Base-by-base conservation (phyloP, 2,888 invertebrate genomes). In the Eumacrocentrus americanus region DNA sequence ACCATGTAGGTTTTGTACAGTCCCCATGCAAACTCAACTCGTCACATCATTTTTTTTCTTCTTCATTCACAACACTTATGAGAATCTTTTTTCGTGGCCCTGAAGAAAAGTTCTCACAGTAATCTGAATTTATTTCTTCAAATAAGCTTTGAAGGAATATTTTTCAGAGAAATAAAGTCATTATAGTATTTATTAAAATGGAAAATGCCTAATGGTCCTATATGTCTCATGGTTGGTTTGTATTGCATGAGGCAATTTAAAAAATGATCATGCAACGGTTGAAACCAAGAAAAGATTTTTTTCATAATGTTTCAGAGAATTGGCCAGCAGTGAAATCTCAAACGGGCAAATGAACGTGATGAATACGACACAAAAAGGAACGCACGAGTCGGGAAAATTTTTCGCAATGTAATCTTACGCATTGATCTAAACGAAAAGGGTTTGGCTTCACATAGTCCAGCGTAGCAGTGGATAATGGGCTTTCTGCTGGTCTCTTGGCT, bases 391-490 rank as follows among this genome's bases (percentile, higher is more conserved):
- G 64, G 12, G 37, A 67, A 67, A 71, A 71, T 69, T 76, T 75
- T 80, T 77, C 73, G 80, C 79, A 74, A 78, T 77, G 79, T 78
- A 80, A 80, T 80, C 80, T 80, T 78, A 66, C 77, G 77, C 72
- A 78, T 78, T 79, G 76, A 78, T 79, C 76, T 78, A 66, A 58
- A 65, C 67, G 70, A 72, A 77, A 73, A 75, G 80, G 79, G 75
- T 77, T 75, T 9, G 75, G 72, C 74, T 77, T 75, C 71, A 67
- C 44, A 42, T 18, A 55, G 55, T 51, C 35, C 38, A 47, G 29
- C 50, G 50, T 37, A 29, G 44, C 55, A 51, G 50, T 66, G 70
- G 68, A 78, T 79, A 78, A 77, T 77, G 70, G 76, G 67, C 58
- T 63, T 74, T 74, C 68, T 72, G 70, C 75, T 76, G 76, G 77